Conservation (phyloP, 30 jellyfish, hydroid and myxozoan genomes). For the Cassiopea andromeda region DNA sequence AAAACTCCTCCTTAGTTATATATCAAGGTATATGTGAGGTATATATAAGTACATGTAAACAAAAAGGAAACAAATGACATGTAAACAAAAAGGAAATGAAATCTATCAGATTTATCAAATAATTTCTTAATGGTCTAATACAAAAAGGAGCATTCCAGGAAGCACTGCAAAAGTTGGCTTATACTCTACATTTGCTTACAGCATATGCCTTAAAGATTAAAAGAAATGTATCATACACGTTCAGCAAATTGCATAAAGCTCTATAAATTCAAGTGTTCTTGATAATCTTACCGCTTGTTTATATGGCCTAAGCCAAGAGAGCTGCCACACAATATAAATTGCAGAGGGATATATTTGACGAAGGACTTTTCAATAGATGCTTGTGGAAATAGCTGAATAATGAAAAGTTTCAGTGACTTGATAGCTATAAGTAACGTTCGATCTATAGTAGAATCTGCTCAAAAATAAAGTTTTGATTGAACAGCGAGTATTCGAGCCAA, state of each 20-base stretch:
- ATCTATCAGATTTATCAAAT: too few relatives aligned
- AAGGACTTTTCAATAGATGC: neutral
- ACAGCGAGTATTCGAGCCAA: neutral
- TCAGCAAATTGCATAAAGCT: too few relatives aligned
- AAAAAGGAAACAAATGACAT: neutral
- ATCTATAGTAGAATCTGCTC: too few relatives aligned
- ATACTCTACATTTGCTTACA: too few relatives aligned
- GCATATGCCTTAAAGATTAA: too few relatives aligned
- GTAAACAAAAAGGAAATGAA: too few relatives aligned
- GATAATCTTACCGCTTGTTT: slow-evolving; percentile 6
- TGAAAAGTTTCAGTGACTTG: neutral
- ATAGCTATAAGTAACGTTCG: neutral
- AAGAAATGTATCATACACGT: too few relatives aligned
- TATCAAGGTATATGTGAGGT: neutral
- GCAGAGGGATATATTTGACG: neutral
- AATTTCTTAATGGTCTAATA: too few relatives aligned
- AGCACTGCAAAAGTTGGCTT: too few relatives aligned
- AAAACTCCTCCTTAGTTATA: neutral
- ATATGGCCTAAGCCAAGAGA: slow-evolving; percentile 14
- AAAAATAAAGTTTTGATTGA: neutral
- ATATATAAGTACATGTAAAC: neutral
- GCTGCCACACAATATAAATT: neutral
- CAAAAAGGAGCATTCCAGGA: too few relatives aligned
- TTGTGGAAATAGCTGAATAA: neutral
- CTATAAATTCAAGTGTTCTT: too few relatives aligned